Evolutionary conservation across 2,113 vertebrate species (phyloP).

Genomic region (Talpa occidentalis): DNA sequence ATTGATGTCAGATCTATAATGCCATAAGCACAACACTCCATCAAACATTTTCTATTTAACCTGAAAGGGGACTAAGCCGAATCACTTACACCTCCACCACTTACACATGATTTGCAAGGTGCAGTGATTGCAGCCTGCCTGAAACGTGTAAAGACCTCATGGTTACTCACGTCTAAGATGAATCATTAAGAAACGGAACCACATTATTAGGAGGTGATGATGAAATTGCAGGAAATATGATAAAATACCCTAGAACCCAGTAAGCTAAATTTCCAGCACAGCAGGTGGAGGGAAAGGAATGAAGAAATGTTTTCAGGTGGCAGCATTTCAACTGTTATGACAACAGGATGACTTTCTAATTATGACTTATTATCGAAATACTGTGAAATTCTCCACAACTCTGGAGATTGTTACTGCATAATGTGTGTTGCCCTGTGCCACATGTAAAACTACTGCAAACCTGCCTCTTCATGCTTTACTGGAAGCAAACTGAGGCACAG

Average conservation of each 20-base stretch:
- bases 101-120: slow-evolving; percentile 68
- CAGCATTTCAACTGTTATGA: slow-evolving; percentile 8
- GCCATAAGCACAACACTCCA: slow-evolving; percentile 72
- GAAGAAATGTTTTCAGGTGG: neutral
- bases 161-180: neutral
- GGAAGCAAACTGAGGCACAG: slow-evolving; percentile 3
- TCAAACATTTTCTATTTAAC: slow-evolving; percentile 81
- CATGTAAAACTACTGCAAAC: neutral
- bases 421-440: neutral
- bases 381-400: neutral
- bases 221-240: slow-evolving; percentile 31
- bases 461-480: neutral
- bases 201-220: neutral
- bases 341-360: slow-evolving; percentile 51
- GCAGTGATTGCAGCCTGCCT: neutral
- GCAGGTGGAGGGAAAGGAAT: neutral
- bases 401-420: neutral
- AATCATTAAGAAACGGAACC: neutral
- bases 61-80: slow-evolving; percentile 76
- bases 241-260: neutral
- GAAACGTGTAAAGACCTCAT: neutral
- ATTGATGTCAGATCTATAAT: slow-evolving; percentile 81
- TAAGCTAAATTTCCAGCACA: slow-evolving; percentile 15
- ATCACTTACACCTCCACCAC: slow-evolving; percentile 52
- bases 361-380: neutral